phyloP scores from a whole-genome alignment of 2,113 vertebrate species.

The Passer domesticus region DNA sequence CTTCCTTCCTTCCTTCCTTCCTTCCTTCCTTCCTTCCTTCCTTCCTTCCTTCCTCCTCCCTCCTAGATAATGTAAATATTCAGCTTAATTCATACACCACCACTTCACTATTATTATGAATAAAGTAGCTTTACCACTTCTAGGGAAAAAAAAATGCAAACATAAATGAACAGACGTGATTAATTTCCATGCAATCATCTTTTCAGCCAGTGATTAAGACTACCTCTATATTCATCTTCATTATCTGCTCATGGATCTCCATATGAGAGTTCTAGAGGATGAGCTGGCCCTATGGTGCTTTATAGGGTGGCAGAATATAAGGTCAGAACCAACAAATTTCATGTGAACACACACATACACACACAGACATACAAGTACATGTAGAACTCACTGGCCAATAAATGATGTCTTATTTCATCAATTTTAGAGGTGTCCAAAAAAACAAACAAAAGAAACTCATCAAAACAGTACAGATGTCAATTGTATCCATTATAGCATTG shows the following conservation, averaged over 20 bases:
- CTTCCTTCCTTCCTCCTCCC: too few species aligned
- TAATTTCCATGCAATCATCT: background rate
- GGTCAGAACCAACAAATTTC: background rate
- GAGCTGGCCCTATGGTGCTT: background rate
- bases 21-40: too few species aligned
- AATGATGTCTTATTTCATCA: background rate
- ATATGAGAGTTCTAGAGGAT: background rate
- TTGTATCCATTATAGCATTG: background rate
- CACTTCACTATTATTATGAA: background rate
- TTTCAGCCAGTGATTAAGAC: background rate
- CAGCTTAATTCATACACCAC: background rate
- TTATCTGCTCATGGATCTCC: background rate
- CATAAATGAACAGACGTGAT: background rate
- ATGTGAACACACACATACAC: background rate
- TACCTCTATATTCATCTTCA: background rate
- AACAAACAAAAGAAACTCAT: background rate
- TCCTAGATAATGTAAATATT: background rate
- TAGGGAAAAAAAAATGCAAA: background rate
- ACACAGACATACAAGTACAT: background rate
- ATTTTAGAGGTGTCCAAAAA: background rate
- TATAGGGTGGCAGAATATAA: background rate
- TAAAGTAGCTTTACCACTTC: background rate
- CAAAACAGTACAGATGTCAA: background rate
- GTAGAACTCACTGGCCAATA: background rate
- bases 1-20: fast-evolving